Evolutionary conservation across 2,888 invertebrate genomes (phyloP).

Genomic region (Tromatobia lineatoria): DNA sequence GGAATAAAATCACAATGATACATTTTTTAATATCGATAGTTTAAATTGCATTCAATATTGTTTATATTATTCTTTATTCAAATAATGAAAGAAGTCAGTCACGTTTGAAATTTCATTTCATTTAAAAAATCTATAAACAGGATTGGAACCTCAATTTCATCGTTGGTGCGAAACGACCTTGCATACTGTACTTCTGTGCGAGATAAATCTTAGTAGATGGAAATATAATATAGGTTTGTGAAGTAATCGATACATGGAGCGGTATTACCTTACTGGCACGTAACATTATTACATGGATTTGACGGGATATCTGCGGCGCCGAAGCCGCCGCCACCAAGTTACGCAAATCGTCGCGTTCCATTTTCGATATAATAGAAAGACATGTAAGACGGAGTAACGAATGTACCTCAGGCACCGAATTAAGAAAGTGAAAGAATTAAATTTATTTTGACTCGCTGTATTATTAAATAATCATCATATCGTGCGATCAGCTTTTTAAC

Average conservation of each 20-base stretch:
- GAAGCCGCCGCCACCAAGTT: conserved; percentile 33
- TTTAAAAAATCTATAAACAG: background rate
- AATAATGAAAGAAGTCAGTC: background rate
- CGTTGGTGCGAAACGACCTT: conserved; percentile 57
- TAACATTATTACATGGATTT: conserved; percentile 57
- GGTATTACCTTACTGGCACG: conserved; percentile 74
- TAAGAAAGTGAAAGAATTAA: background rate
- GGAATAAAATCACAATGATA: too few relatives aligned
- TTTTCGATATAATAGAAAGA: conserved; percentile 26
- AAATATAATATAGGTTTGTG: conserved; percentile 75
- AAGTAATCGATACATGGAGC: conserved; percentile 71
- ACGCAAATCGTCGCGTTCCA: conserved; percentile 64
- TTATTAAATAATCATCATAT: too few relatives aligned
- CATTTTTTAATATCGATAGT: too few relatives aligned
- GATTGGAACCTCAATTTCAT: conserved; percentile 17
- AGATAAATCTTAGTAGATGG: conserved; percentile 62
- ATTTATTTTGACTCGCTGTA: background rate
- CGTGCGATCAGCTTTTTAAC: too few relatives aligned
- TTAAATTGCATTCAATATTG: too few relatives aligned
- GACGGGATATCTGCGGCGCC: conserved; percentile 53
- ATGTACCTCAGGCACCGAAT: background rate
- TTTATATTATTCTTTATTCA: too few relatives aligned
- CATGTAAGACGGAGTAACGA: conserved; percentile 4
- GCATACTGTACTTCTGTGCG: conserved; percentile 26
- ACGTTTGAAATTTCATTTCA: background rate